These are phyloP conservation scores for Seriola aureovittata DNA, from an alignment of 2,113 vertebrate species.

Conservation along the genomic window DNA sequence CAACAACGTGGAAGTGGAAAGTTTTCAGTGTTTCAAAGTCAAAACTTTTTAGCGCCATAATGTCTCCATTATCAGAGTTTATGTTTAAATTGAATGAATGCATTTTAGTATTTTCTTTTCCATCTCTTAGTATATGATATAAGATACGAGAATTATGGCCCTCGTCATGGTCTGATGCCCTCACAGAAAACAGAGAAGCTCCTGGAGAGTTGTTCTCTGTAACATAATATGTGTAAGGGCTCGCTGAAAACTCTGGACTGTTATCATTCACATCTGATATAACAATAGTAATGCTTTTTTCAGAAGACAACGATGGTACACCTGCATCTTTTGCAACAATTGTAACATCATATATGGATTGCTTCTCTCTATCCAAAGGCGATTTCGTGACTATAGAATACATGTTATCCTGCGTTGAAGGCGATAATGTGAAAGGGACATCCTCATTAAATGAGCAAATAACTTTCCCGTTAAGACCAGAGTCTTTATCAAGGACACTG, in stretches of 20 bases:
- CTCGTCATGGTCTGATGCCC: conserved; percentile 60
- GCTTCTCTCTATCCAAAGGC: conserved; percentile 60
- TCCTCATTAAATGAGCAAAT: conserved; percentile 79
- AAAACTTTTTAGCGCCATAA: conserved; percentile 69
- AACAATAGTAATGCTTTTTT: conserved; percentile 53
- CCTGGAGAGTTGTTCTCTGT: conserved; percentile 73
- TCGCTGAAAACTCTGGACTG: conserved; percentile 63
- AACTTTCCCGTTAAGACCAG: conserved; percentile 70
- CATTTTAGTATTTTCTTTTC: background rate
- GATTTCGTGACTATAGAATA: conserved; percentile 71
- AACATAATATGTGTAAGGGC: conserved; percentile 59
- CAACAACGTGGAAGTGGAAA: conserved; percentile 55
- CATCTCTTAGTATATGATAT: conserved; percentile 71
- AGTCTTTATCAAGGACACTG: conserved; percentile 70
- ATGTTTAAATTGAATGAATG: conserved; percentile 62
- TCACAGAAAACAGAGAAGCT: conserved; percentile 58
- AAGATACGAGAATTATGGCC: conserved; percentile 59
- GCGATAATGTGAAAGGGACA: conserved; percentile 62
- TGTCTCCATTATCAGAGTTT: conserved; percentile 74
- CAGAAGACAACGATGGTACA: conserved; percentile 43
- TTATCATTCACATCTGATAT: conserved; percentile 81
- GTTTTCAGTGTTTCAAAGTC: conserved; percentile 71
- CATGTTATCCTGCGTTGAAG: conserved; percentile 63
- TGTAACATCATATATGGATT: conserved; percentile 54
- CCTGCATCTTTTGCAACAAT: conserved; percentile 70